Conservation (phyloP, 2,797 vertebrate species). For the Hyperoplus immaculatus region DNA sequence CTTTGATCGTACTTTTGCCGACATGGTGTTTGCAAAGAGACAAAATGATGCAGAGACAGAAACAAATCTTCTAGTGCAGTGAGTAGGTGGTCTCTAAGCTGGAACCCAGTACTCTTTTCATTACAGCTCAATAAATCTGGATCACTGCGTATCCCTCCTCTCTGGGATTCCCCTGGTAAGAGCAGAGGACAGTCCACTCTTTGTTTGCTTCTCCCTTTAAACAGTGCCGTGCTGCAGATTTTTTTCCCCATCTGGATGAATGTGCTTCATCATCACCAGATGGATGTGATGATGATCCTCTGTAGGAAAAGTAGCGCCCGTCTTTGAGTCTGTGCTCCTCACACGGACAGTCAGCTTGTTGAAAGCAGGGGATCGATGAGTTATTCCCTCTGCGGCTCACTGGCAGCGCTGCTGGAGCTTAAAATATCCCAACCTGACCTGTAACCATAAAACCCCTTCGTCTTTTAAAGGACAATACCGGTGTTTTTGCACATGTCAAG, state of each 20-base stretch:
- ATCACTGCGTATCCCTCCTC: constrained; percentile 7
- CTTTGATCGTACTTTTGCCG: neutral
- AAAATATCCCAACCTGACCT: constrained; percentile 26
- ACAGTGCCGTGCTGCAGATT: constrained; percentile 5
- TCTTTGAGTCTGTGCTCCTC: too few relatives aligned
- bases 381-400: constrained; percentile 60
- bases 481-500: constrained; percentile 1
- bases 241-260: constrained; percentile 13
- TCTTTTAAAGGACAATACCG: constrained; percentile 19
- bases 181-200: neutral
- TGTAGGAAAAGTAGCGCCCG: neutral
- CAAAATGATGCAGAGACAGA: neutral
- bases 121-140: constrained; percentile 9
- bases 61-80: neutral
- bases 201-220: neutral
- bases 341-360: constrained; percentile 10
- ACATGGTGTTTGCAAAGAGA: neutral
- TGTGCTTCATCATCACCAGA: neutral
- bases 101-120: neutral
- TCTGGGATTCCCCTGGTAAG: neutral
- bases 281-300: neutral
- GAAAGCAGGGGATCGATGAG: constrained; percentile 48
- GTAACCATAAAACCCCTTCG: neutral
- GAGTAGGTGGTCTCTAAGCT: neutral
- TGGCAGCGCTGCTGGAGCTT: constrained; percentile 14